These are phyloP conservation scores for Antheraea yamamai DNA, from an alignment of 2,888 invertebrate genomes.

Conservation along the genomic window DNA sequence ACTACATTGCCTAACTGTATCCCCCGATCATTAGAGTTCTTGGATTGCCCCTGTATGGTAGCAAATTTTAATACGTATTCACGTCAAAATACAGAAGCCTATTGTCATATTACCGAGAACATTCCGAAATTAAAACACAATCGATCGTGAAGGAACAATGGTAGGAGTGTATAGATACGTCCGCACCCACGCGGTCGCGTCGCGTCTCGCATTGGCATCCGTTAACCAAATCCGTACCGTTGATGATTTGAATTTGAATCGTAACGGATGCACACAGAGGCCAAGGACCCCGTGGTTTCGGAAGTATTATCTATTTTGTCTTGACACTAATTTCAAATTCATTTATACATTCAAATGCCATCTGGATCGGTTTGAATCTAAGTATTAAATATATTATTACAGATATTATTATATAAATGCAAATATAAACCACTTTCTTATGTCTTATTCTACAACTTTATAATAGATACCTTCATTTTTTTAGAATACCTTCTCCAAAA, in stretches of 20 bases:
- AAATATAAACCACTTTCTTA: not conserved
- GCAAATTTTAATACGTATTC: no score
- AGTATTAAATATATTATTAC: not conserved
- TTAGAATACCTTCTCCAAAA: no score
- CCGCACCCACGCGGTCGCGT: not conserved
- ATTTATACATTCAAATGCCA: conserved; percentile 21
- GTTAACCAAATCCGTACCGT: conserved; percentile 58
- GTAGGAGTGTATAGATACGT: conserved; percentile 23
- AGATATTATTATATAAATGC: not conserved
- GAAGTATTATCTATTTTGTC: conserved; percentile 36
- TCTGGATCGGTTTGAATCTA: conserved; percentile 12
- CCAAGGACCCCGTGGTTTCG: conserved; percentile 53
- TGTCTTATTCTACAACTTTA: not conserved
- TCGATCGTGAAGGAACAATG: conserved; percentile 36
- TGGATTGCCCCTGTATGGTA: no score
- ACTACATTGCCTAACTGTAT: no score
- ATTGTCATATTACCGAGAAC: not conserved
- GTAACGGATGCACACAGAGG: conserved; percentile 58
- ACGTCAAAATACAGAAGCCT: not conserved
- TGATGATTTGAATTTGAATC: conserved; percentile 67
- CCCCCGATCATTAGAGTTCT: no score
- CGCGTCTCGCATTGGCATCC: conserved; percentile 43
- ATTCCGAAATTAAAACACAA: conserved; percentile 24
- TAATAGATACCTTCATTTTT: no score
- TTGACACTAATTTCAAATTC: conserved; percentile 34